Conservation (phyloP, 2,888 invertebrate genomes). For the Eurytoma californica region DNA sequence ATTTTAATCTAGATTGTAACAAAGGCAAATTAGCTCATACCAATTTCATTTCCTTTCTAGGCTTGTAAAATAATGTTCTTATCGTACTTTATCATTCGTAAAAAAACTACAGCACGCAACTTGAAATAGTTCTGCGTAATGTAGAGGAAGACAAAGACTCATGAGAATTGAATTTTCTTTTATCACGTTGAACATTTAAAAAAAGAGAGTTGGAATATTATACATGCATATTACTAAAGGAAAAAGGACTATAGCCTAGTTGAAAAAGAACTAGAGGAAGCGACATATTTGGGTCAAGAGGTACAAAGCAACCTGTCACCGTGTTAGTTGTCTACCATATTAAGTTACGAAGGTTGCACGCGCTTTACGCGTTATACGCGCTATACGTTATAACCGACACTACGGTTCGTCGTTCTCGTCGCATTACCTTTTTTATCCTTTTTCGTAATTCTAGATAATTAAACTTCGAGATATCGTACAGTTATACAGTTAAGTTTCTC, state of each 20-base stretch:
- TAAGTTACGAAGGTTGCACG: conserved; percentile 33
- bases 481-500: background rate
- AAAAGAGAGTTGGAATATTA: conserved; percentile 9
- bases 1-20: no score
- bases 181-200: background rate
- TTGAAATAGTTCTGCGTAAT: conserved; percentile 1
- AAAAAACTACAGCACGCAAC: background rate
- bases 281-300: conserved; percentile 51
- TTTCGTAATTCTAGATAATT: no score
- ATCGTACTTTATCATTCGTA: no score
- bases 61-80: no score
- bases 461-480: no score
- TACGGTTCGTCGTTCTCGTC: no score
- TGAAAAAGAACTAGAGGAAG: conserved; percentile 17
- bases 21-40: no score
- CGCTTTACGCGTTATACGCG: background rate
- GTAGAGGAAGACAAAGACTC: no score
- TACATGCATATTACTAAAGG: background rate
- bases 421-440: no score
- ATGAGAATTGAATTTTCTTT: conserved; percentile 25
- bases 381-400: no score
- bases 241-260: background rate
- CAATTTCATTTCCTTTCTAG: no score
- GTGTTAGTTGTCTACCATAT: conserved; percentile 40
- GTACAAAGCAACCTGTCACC: conserved; percentile 37